These are phyloP conservation scores for Nipponacmea schrenckii DNA, from an alignment of 2,888 invertebrate species.

Conservation along the genomic window DNA sequence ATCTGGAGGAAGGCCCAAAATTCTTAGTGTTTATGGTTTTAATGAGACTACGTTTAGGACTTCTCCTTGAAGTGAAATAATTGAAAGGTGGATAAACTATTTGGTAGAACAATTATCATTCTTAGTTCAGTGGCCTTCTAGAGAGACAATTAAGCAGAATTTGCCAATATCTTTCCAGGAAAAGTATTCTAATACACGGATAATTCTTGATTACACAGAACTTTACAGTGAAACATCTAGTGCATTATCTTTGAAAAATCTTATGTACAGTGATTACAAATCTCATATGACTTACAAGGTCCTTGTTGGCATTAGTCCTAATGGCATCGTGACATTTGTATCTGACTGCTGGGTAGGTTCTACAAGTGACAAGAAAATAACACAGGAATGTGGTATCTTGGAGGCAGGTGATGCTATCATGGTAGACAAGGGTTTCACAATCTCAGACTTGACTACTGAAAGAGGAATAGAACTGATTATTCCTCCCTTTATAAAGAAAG, in stretches of 20 bases:
- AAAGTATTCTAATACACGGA: constrained; percentile 25
- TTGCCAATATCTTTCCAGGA: constrained; percentile 31
- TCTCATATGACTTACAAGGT: neutral
- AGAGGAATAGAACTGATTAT: neutral
- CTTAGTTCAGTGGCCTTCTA: constrained; percentile 20
- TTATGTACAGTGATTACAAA: neutral
- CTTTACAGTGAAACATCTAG: constrained; percentile 29
- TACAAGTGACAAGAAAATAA: constrained; percentile 12
- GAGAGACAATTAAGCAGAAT: constrained; percentile 5
- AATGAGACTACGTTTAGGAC: neutral
- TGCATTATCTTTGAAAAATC: constrained; percentile 16
- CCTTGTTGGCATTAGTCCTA: constrained; percentile 12
- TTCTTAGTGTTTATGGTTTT: neutral
- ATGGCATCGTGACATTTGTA: constrained; percentile 5
- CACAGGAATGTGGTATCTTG: neutral
- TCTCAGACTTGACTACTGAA: too few relatives aligned
- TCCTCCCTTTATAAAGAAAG: neutral
- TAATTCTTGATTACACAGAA: constrained; percentile 40
- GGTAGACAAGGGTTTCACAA: too few relatives aligned
- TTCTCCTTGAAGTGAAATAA: neutral
- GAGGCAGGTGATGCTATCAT: constrained; percentile 8
- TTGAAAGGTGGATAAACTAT: constrained; percentile 16
- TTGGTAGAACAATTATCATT: constrained; percentile 11
- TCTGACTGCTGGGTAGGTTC: constrained; percentile 13
- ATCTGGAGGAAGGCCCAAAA: too few relatives aligned